phyloP scores from a whole-genome alignment of 2,888 invertebrate genomes.

The Dasypogon diadema region DNA sequence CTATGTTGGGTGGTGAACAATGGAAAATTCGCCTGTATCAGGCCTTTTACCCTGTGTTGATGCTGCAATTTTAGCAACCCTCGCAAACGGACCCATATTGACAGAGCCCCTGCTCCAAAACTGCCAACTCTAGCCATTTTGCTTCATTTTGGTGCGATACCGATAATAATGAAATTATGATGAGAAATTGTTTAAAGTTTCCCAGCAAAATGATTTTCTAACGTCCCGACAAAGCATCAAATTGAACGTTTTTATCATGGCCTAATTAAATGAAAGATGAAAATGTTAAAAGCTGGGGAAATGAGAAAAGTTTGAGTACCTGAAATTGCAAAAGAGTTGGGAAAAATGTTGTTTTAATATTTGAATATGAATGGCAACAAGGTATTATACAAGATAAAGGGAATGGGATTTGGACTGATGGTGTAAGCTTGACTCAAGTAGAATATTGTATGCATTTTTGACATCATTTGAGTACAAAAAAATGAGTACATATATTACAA shows the following conservation, averaged over 20 bases:
- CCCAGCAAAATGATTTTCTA: neutral
- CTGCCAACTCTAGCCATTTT: neutral
- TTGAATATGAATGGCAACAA: too few species aligned
- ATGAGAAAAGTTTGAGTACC: neutral
- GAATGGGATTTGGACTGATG: too few species aligned
- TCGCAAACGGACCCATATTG: constrained; percentile 21
- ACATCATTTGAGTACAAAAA: too few species aligned
- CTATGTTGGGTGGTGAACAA: constrained; percentile 7
- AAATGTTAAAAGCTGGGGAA: neutral
- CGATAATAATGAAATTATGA: constrained; percentile 43
- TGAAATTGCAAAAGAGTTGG: neutral
- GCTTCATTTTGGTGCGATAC: neutral
- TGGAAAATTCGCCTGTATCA: constrained; percentile 34
- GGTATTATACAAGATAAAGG: too few species aligned
- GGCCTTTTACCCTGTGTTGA: constrained; percentile 22
- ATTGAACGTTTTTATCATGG: constrained; percentile 23
- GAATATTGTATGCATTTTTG: too few species aligned
- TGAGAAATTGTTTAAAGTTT: constrained; percentile 44
- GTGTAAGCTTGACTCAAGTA: too few species aligned
- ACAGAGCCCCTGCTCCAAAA: neutral
- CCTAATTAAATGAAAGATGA: too few species aligned
- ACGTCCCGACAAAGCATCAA: neutral
- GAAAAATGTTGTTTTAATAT: too few species aligned
- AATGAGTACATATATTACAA: too few species aligned
- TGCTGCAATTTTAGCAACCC: constrained; percentile 37